A percentile compares a stretch with the other conserved stretches of the same genome.
phyloP scores from a whole-genome alignment of 1,140 invertebrate genomes.

The Arctopsyche grandis region DNA sequence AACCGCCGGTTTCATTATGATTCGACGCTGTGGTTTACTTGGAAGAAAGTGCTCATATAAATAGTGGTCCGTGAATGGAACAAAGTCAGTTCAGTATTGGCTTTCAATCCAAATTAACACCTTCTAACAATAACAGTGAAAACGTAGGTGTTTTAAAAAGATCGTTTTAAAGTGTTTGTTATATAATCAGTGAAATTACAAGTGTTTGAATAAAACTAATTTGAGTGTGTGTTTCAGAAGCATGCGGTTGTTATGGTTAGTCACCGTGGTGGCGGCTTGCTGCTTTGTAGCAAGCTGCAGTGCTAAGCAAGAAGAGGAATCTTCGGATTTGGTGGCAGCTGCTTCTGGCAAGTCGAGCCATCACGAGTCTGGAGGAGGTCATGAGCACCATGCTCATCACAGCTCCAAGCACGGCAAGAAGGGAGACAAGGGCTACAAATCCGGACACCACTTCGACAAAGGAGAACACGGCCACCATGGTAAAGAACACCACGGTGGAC shows the following conservation, averaged over 20 bases:
- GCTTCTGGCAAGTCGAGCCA: constrained; percentile 64
- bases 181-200: too few relatives aligned
- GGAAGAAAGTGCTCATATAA: constrained; percentile 53
- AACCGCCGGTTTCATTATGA: constrained; percentile 48
- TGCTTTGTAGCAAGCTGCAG: constrained; percentile 46
- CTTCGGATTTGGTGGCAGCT: constrained; percentile 62
- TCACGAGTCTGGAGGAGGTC: constrained; percentile 72
- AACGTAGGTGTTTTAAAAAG: constrained; percentile 38
- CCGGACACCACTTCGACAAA: constrained; percentile 74
- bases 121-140: constrained; percentile 40
- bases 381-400: constrained; percentile 72
- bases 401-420: constrained; percentile 73
- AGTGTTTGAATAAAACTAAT: background rate
- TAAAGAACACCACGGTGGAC: constrained; percentile 75
- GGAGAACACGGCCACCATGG: constrained; percentile 77
- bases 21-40: constrained; percentile 48
- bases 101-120: constrained; percentile 45
- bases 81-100: constrained; percentile 48
- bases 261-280: constrained; percentile 48
- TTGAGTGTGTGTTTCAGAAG: constrained; percentile 47
- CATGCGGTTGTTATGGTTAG: constrained; percentile 61
- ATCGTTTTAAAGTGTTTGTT: too few relatives aligned
- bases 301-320: constrained; percentile 44
- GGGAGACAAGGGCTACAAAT: constrained; percentile 75
- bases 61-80: constrained; percentile 50